A percentile compares a stretch with the other conserved stretches of the same genome.
Evolutionary conservation across 2,888 invertebrate genomes (phyloP).

Genomic region (Dolichopus griseipennis): DNA sequence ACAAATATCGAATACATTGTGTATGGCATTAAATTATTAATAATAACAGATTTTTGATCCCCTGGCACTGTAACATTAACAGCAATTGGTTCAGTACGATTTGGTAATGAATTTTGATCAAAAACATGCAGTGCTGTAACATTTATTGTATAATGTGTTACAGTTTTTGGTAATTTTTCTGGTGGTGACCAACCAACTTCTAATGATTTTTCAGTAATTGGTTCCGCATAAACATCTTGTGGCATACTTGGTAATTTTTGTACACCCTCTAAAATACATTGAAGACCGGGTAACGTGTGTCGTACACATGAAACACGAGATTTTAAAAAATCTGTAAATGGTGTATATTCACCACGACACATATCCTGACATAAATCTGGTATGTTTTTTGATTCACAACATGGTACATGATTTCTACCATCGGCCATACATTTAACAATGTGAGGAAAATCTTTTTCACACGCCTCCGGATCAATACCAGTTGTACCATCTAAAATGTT

Average conservation of each 20-base stretch:
- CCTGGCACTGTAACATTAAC: slow-evolving; percentile 49
- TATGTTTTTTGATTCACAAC: slow-evolving; percentile 70
- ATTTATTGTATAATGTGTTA: slow-evolving; percentile 61
- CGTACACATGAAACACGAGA: slow-evolving; percentile 77
- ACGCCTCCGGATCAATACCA: slow-evolving; percentile 70
- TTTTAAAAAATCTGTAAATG: slow-evolving; percentile 72
- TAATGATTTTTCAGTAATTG: slow-evolving; percentile 61
- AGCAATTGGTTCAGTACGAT: slow-evolving; percentile 31
- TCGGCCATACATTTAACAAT: slow-evolving; percentile 74
- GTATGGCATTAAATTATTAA: slow-evolving; percentile 60
- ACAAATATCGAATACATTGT: slow-evolving; percentile 78
- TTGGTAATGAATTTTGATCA: slow-evolving; percentile 44
- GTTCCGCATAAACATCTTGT: slow-evolving; percentile 60
- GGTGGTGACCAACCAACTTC: slow-evolving; percentile 65
- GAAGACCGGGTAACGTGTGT: slow-evolving; percentile 71
- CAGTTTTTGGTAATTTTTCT: slow-evolving; percentile 52
- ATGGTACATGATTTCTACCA: slow-evolving; percentile 76
- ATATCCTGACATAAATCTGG: slow-evolving; percentile 81
- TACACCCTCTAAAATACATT: slow-evolving; percentile 76
- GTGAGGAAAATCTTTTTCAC: slow-evolving; percentile 69
- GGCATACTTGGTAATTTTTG: slow-evolving; percentile 61
- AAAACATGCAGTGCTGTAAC: slow-evolving; percentile 62
- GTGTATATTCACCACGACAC: slow-evolving; percentile 75
- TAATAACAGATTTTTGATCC: slow-evolving; percentile 49
- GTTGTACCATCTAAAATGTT: slow-evolving; percentile 66